Evolutionary conservation across 2,888 invertebrate genomes (phyloP).

Genomic region (Gymnosoma rotundatum): DNA sequence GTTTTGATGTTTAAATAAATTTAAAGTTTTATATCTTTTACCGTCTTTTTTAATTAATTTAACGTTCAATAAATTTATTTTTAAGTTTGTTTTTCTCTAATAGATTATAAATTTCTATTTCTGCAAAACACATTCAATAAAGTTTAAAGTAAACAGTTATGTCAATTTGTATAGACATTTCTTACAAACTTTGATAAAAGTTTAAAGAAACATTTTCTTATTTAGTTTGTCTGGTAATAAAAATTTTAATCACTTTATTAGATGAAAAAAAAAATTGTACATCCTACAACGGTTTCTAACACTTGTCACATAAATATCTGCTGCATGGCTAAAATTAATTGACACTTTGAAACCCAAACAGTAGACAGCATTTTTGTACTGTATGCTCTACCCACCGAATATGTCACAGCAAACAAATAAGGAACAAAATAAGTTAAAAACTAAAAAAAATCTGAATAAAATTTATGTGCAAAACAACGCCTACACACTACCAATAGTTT

Average conservation of each 20-base stretch:
- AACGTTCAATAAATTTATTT: too few relatives aligned
- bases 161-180: not conserved
- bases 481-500: constrained; percentile 43
- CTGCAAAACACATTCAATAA: not conserved
- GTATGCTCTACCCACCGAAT: constrained; percentile 51
- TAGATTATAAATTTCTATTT: not conserved
- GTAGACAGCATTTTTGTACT: constrained; percentile 38
- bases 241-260: constrained; percentile 53
- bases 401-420: constrained; percentile 23
- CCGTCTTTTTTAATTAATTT: too few relatives aligned
- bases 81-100: too few relatives aligned
- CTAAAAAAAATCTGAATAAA: constrained; percentile 7
- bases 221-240: not conserved
- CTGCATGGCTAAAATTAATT: constrained; percentile 53
- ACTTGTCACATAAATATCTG: constrained; percentile 63
- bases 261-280: constrained; percentile 43
- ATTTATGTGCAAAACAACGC: constrained; percentile 17
- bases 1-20: too few relatives aligned
- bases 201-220: not conserved
- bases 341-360: constrained; percentile 51
- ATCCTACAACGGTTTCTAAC: constrained; percentile 53
- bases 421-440: not conserved
- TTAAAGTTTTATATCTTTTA: too few relatives aligned
- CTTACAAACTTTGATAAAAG: not conserved
- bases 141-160: not conserved